A percentile compares a stretch with the other conserved stretches of the same genome.
phyloP scores from a whole-genome alignment of 2,797 vertebrate genomes.

The Miichthys miiuy region DNA sequence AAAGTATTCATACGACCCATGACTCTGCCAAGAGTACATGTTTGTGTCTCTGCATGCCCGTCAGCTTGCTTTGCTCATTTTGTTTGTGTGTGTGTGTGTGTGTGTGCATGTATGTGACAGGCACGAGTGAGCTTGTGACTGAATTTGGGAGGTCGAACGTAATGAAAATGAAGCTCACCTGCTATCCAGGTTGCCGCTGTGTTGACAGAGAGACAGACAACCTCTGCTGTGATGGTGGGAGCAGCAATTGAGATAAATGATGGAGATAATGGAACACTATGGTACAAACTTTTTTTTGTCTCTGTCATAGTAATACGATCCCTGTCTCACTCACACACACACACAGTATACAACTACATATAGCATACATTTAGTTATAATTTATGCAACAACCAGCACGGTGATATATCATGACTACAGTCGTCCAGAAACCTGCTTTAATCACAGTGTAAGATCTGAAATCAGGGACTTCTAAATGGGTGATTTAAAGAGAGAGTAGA shows the following conservation, averaged over 20 bases:
- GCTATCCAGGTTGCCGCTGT: slow-evolving; percentile 20
- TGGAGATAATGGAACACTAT: slow-evolving; percentile 38
- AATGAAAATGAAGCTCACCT: slow-evolving; percentile 44
- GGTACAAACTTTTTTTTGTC: slow-evolving; percentile 3
- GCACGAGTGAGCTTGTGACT: slow-evolving; percentile 1
- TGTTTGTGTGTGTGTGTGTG: not conserved
- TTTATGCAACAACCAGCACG: not conserved
- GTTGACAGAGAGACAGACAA: slow-evolving; percentile 25
- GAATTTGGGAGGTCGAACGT: slow-evolving; percentile 14
- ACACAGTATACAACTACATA: not conserved
- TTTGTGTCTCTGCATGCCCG: slow-evolving; percentile 13
- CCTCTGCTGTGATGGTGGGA: slow-evolving; percentile 43
- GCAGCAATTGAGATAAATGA: slow-evolving; percentile 38
- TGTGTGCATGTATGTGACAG: slow-evolving; percentile 9
- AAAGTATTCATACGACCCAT: slow-evolving; percentile 25
- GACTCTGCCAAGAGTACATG: not conserved
- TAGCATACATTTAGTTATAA: not conserved
- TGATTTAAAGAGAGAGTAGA: not conserved
- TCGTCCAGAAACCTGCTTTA: not conserved
- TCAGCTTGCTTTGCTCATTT: slow-evolving; percentile 2
- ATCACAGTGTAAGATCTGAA: not conserved
- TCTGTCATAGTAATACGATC: not conserved
- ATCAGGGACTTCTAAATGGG: not conserved
- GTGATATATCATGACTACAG: not conserved
- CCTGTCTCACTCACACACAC: not conserved